These are phyloP conservation scores for Hemiscyllium ocellatum DNA, from an alignment of 2,113 vertebrate genomes.

Conservation along the genomic window DNA sequence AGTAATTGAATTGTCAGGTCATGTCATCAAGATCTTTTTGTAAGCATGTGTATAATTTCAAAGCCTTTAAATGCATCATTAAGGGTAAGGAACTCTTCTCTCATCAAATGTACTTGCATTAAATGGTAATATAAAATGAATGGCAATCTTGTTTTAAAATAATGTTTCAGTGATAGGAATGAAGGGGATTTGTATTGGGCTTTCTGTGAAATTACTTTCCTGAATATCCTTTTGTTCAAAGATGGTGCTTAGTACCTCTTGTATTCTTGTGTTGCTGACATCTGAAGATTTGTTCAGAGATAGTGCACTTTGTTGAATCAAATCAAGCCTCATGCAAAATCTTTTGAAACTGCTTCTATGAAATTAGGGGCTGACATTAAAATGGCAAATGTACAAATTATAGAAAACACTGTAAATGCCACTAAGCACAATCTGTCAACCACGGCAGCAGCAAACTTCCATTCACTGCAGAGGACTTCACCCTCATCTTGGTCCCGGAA, in stretches of 20 bases:
- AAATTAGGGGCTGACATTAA: constrained; percentile 85
- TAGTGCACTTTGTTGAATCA: not conserved
- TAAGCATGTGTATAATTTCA: not conserved
- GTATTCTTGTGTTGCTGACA: not conserved
- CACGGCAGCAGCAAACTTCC: constrained; percentile 83
- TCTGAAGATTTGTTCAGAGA: not conserved
- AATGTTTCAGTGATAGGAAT: not conserved
- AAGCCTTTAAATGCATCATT: not conserved
- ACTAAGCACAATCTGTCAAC: constrained; percentile 81
- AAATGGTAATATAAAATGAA: not conserved
- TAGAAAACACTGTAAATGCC: constrained; percentile 79
- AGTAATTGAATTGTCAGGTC: not conserved
- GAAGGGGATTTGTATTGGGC: not conserved
- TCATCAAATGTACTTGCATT: not conserved
- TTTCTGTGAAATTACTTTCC: not conserved
- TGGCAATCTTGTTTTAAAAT: not conserved
- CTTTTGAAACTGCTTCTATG: constrained; percentile 80
- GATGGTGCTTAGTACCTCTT: not conserved
- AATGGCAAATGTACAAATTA: constrained; percentile 82
- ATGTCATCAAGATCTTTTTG: not conserved
- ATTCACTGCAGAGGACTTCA: constrained; percentile 75
- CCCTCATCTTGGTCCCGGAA: constrained; percentile 74
- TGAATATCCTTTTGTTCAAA: not conserved
- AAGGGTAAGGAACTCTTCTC: not conserved
- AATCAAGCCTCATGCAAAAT: constrained; percentile 65